Evolutionary conservation across 2,113 vertebrate genomes (phyloP).

Genomic region (Chionis minor): DNA sequence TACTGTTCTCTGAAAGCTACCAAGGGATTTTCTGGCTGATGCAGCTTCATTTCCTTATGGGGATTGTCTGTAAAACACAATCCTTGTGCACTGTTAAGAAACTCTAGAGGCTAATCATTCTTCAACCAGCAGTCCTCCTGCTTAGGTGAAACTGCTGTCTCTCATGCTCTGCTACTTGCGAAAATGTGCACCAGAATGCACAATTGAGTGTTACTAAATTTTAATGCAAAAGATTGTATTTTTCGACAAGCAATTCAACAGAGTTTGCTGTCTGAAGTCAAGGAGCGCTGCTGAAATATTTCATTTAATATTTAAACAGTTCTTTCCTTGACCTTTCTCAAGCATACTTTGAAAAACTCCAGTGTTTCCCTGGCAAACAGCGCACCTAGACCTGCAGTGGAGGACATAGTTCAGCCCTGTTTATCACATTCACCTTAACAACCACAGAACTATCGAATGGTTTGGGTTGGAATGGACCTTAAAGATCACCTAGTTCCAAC

Average conservation of each 20-base stretch:
- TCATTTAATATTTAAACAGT: neutral
- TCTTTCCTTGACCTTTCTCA: neutral
- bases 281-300: neutral
- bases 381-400: neutral
- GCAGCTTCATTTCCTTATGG: neutral
- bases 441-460: no score
- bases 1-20: neutral
- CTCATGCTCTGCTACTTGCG: neutral
- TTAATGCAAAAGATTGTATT: neutral
- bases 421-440: neutral
- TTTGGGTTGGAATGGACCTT: no score
- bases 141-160: neutral
- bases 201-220: neutral
- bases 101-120: neutral
- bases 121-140: neutral
- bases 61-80: neutral
- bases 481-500: no score
- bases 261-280: neutral
- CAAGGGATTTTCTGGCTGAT: neutral
- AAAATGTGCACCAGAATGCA: neutral
- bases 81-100: neutral
- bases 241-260: neutral
- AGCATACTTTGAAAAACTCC: neutral
- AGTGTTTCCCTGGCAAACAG: neutral
- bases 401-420: neutral